phyloP scores from a whole-genome alignment of 64 coral and sea anemone species.

The Dendrophyllia cribrosa region DNA sequence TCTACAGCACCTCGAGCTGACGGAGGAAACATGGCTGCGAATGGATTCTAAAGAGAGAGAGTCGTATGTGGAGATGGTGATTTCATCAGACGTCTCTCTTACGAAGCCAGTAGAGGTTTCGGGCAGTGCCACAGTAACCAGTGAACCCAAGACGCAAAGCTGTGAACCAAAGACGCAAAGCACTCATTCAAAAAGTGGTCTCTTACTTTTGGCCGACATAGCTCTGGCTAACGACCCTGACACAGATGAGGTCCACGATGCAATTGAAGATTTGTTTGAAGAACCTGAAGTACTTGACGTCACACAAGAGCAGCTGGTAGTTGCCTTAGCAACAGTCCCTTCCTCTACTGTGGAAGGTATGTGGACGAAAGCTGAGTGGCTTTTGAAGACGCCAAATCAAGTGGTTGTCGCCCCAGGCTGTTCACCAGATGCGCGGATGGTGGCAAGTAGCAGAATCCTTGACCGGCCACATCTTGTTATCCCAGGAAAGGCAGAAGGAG shows the following conservation, averaged over 20 bases:
- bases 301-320: conserved; percentile 27
- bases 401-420: conserved; percentile 29
- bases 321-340: conserved; percentile 33
- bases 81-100: conserved; percentile 16
- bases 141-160: too few relatives aligned
- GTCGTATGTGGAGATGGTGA: not conserved
- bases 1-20: not conserved
- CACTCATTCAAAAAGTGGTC: not conserved
- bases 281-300: conserved; percentile 45
- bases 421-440: conserved; percentile 24
- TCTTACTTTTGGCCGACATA: conserved; percentile 17
- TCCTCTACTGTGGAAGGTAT: conserved; percentile 39
- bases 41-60: conserved; percentile 22
- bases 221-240: conserved; percentile 10
- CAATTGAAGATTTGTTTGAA: conserved; percentile 39
- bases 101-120: not conserved
- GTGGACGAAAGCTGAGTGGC: conserved; percentile 34
- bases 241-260: not conserved
- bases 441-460: conserved; percentile 28
- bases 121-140: not conserved
- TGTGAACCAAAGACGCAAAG: not conserved
- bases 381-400: conserved; percentile 14
- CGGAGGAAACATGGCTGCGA: conserved; percentile 19
- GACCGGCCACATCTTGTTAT: conserved; percentile 48
- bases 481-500: conserved; percentile 44